Percentiles rank a stretch among this genome's conserved stretches.
phyloP scores from a whole-genome alignment of 2,888 invertebrate species.

The Punctoribates punctum region DNA sequence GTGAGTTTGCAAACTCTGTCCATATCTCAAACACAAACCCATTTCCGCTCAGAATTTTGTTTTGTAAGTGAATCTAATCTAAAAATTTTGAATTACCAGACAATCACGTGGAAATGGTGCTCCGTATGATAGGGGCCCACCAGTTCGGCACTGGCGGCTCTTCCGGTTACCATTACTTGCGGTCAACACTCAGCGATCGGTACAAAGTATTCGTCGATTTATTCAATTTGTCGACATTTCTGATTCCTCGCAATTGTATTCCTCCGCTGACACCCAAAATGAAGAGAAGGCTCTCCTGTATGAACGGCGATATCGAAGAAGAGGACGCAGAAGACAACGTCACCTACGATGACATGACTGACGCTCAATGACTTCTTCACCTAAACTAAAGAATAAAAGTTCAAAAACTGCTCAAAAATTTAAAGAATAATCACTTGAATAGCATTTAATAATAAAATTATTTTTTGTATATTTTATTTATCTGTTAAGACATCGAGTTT shows the following conservation, averaged over 20 bases:
- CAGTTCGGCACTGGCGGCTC: constrained; percentile 96
- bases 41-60: neutral
- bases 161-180: constrained; percentile 94
- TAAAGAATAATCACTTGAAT: too few species aligned
- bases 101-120: constrained; percentile 97
- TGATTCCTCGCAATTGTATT: constrained; percentile 85
- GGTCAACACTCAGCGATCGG: constrained; percentile 94
- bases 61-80: neutral
- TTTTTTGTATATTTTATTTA: neutral
- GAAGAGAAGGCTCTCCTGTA: constrained; percentile 65
- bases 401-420: neutral
- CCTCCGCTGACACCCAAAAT: constrained; percentile 80
- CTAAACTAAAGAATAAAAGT: neutral
- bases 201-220: constrained; percentile 97
- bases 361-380: neutral
- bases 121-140: constrained; percentile 96
- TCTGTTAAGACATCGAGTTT: too few species aligned
- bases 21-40: neutral
- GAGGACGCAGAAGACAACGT: neutral
- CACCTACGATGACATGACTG: neutral
- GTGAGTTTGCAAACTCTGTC: neutral
- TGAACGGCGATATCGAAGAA: constrained; percentile 44
- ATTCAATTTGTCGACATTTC: constrained; percentile 93
- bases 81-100: constrained; percentile 60
- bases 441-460: neutral